Conservation (phyloP, 2,888 invertebrate species). For the Melanostoma mellinum region DNA sequence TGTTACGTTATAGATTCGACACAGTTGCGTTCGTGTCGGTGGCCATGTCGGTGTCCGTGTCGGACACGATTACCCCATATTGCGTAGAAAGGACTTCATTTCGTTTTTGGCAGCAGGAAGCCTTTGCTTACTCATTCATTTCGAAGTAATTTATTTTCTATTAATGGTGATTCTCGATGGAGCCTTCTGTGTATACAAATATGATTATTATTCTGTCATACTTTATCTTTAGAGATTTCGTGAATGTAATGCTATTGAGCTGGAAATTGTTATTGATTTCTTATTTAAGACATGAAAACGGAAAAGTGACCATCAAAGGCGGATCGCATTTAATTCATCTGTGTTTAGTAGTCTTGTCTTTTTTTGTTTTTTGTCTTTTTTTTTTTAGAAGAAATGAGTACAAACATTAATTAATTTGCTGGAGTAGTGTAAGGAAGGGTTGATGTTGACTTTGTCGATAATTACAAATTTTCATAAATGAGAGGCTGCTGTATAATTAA, state of each 20-base stretch:
- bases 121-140: conserved; percentile 37
- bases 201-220: conserved; percentile 35
- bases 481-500: too few relatives aligned
- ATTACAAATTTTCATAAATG: too few relatives aligned
- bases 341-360: too few relatives aligned
- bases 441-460: too few relatives aligned
- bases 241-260: conserved; percentile 18
- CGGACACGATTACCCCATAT: conserved; percentile 30
- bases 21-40: too few relatives aligned
- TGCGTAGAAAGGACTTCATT: conserved; percentile 36
- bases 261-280: conserved; percentile 2
- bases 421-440: too few relatives aligned
- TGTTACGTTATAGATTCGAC: conserved; percentile 33
- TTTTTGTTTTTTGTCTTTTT: too few relatives aligned
- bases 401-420: too few relatives aligned
- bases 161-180: conserved; percentile 22
- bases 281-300: too few relatives aligned
- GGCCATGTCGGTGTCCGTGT: conserved; percentile 11
- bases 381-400: too few relatives aligned
- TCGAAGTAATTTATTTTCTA: conserved; percentile 59
- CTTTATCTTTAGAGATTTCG: conserved; percentile 23
- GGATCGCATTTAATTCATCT: too few relatives aligned
- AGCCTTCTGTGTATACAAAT: conserved; percentile 30
- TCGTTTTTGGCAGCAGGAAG: neutral
- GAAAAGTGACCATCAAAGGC: too few relatives aligned